Evolutionary conservation across 2,113 vertebrate species (phyloP), one percentile per base, ranked within the genome.

Genomic region (Phrynocephalus versicolor): DNA sequence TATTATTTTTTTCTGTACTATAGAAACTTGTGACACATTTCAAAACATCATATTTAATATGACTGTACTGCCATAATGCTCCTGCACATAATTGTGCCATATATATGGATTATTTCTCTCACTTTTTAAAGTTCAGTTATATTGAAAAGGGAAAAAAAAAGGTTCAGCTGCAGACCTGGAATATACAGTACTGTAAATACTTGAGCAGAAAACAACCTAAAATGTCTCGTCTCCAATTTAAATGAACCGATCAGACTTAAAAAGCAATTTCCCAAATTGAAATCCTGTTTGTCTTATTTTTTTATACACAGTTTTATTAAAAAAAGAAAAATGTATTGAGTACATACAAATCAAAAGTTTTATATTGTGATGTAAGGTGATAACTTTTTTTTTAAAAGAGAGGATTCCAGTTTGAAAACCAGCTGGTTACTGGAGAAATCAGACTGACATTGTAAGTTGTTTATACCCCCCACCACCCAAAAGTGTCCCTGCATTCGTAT

Each of bases 371-470:
- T 84, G 23, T 65, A 90, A 93, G 89, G 89, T 88, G 91, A 89
- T 92, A 79, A 91, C 88, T 89, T 93, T 88, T 86, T 89, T 84
- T 92, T 88, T 88, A 94, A 90, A 82, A 92, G 88, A 86, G 75
- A 84, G 74, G 60, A 93, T 93, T 93, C 92, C 81, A 94, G 88
- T 94, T 95, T 95, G 91, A 93, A 88, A 92, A 65, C 96, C 96
- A 97, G 96, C 96, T 96, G 96, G 97, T 96, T 95, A 96, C 97
- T 97, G 96, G 96, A 95, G 91, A 95, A 91, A 88, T 94, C 78
- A 82, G 88, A 91, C 88, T 95, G 89, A 72, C 88, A 85, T 93
- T 90, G 85, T 89, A 92, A 91, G 92, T 30, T 74, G 72, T 84
- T 90, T 89, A 76, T 79, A 65, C 83, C 79, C 33, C 87, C 85